Evolutionary conservation across 2,888 invertebrate species (phyloP).

Genomic region (Blera fallax): DNA sequence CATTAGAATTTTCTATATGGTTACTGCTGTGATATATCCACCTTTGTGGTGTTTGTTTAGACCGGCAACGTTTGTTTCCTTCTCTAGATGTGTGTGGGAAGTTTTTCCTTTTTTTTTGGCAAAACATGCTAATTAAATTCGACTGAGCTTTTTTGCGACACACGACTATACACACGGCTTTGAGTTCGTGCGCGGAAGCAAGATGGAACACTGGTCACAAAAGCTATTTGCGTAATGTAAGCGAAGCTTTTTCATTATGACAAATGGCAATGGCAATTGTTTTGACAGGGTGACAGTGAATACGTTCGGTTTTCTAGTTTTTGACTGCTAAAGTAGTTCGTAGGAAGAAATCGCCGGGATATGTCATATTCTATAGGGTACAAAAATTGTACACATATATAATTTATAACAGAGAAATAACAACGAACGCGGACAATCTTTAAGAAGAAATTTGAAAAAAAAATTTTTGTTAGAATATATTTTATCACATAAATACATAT

Average conservation of each 20-base stretch:
- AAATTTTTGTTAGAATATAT: too few species aligned
- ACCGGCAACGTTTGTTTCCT: not conserved
- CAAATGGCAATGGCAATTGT: not conserved
- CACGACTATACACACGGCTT: too few species aligned
- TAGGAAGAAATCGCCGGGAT: too few species aligned
- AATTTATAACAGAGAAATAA: too few species aligned
- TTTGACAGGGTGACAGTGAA: not conserved
- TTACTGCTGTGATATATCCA: slow-evolving; percentile 23
- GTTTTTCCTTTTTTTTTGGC: not conserved
- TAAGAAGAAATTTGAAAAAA: too few species aligned
- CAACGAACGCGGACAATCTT: too few species aligned
- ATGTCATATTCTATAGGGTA: too few species aligned
- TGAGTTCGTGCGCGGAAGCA: not conserved
- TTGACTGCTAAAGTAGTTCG: too few species aligned
- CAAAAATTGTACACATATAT: too few species aligned
- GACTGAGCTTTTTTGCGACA: not conserved
- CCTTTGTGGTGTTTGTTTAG: not conserved
- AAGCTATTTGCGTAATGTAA: slow-evolving; percentile 5
- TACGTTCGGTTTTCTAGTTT: not conserved
- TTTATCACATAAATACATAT: too few species aligned
- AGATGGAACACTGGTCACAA: not conserved
- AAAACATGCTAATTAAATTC: slow-evolving; percentile 12
- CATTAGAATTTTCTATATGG: slow-evolving; percentile 13
- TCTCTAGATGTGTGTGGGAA: not conserved
- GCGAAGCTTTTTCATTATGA: not conserved